These are phyloP conservation scores for Porites rus DNA, from an alignment of 92 coral and sea anemone species.

Conservation along the genomic window DNA sequence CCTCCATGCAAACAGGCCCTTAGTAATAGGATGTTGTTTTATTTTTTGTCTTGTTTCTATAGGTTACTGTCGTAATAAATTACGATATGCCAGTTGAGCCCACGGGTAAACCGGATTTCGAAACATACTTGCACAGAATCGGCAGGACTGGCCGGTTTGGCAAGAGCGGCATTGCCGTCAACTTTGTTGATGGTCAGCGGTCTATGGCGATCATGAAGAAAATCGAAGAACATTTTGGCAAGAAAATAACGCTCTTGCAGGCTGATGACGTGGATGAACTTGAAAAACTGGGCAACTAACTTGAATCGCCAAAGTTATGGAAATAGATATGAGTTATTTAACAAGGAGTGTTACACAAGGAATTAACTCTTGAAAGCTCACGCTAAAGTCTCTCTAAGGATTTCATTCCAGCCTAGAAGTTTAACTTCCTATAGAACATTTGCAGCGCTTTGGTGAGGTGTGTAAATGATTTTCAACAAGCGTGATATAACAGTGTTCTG, in stretches of 20 bases:
- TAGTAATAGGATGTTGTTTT: neutral
- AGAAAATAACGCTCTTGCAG: slow-evolving; percentile 71
- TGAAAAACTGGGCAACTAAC: slow-evolving; percentile 50
- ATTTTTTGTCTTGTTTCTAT: neutral
- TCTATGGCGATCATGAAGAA: slow-evolving; percentile 79
- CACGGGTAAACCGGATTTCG: slow-evolving; percentile 86
- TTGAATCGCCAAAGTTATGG: too few relatives aligned
- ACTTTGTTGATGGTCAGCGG: slow-evolving; percentile 91
- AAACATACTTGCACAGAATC: slow-evolving; percentile 92
- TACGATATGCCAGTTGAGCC: slow-evolving; percentile 92
- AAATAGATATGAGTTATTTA: too few relatives aligned
- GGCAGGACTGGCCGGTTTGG: slow-evolving; percentile 98
- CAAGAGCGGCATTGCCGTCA: slow-evolving; percentile 91
- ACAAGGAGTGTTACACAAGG: too few relatives aligned
- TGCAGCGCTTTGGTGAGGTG: too few relatives aligned
- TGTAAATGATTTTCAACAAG: too few relatives aligned
- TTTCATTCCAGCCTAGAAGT: too few relatives aligned
- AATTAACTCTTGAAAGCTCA: too few relatives aligned
- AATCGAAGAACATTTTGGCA: slow-evolving; percentile 96
- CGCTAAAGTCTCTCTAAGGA: accelerated
- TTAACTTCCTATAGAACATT: accelerated
- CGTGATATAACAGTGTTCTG: too few relatives aligned
- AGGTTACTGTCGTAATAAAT: slow-evolving; percentile 92
- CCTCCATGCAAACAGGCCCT: neutral
- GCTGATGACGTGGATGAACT: slow-evolving; percentile 87